phyloP scores from a whole-genome alignment of 2,797 vertebrate genomes.

The Pteropus rufus region DNA sequence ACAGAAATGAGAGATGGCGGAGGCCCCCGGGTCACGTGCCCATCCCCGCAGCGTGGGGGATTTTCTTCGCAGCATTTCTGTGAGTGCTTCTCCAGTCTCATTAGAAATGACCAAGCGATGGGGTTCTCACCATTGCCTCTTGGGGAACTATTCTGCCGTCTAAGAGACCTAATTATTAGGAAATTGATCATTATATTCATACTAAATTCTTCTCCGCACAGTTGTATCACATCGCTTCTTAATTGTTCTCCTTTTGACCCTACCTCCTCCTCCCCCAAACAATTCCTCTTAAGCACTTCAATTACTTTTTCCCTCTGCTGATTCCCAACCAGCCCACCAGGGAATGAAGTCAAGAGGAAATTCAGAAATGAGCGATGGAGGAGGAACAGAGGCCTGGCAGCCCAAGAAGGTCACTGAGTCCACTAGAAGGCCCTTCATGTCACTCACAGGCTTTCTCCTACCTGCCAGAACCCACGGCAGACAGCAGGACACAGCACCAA shows the following conservation, averaged over 20 bases:
- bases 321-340: constrained; percentile 53
- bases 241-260: constrained; percentile 57
- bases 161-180: constrained; percentile 80
- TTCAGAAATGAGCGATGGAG: constrained; percentile 25
- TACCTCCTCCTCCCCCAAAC: constrained; percentile 68
- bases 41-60: constrained; percentile 75
- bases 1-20: constrained; percentile 80
- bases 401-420: background rate
- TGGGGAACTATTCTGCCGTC: constrained; percentile 78
- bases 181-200: constrained; percentile 80
- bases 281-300: constrained; percentile 62
- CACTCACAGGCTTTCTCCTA: background rate
- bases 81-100: constrained; percentile 83
- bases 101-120: constrained; percentile 86
- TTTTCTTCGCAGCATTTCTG: constrained; percentile 80
- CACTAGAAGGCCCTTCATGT: background rate
- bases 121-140: constrained; percentile 81
- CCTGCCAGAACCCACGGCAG: background rate
- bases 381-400: background rate
- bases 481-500: background rate
- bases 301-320: constrained; percentile 65
- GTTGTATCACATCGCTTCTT: constrained; percentile 74
- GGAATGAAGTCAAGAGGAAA: constrained; percentile 55
- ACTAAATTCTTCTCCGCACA: constrained; percentile 73
- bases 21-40: constrained; percentile 78